Conservation (phyloP, 2,888 invertebrate species). For the Sipha maydis region DNA sequence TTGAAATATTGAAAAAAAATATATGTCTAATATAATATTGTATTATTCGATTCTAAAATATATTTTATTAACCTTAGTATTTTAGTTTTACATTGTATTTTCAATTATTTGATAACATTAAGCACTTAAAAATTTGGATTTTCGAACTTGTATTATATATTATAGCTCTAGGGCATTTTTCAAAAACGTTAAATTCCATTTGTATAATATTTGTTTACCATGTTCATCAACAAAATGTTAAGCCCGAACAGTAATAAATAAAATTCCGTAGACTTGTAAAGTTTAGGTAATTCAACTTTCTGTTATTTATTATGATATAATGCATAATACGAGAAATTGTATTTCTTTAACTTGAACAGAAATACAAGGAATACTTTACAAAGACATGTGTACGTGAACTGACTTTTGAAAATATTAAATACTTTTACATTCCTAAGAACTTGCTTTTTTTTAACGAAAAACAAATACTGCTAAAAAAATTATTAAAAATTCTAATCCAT, state of each 20-base stretch:
- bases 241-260: constrained; percentile 17
- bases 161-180: not conserved
- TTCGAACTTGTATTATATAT: not conserved
- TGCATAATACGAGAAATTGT: not conserved
- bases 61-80: too few relatives aligned
- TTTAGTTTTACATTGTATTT: too few relatives aligned
- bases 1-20: too few relatives aligned
- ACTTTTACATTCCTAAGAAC: not conserved
- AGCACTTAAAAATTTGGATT: not conserved
- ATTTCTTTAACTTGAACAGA: not conserved
- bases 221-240: not conserved
- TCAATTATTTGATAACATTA: too few relatives aligned
- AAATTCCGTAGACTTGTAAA: not conserved
- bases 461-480: too few relatives aligned
- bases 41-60: too few relatives aligned
- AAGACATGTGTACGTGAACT: constrained; percentile 24
- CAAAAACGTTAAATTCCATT: not conserved
- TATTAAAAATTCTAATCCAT: too few relatives aligned
- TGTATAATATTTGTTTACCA: not conserved
- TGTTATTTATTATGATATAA: constrained; percentile 5
- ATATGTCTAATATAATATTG: too few relatives aligned
- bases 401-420: constrained; percentile 10
- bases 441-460: not conserved
- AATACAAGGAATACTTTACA: constrained; percentile 2
- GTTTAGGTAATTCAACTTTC: not conserved